A percentile compares a stretch with the other conserved stretches of the same genome.
These are phyloP conservation scores for Myathropa florea DNA, from an alignment of 2,888 invertebrate genomes.

Conservation along the genomic window DNA sequence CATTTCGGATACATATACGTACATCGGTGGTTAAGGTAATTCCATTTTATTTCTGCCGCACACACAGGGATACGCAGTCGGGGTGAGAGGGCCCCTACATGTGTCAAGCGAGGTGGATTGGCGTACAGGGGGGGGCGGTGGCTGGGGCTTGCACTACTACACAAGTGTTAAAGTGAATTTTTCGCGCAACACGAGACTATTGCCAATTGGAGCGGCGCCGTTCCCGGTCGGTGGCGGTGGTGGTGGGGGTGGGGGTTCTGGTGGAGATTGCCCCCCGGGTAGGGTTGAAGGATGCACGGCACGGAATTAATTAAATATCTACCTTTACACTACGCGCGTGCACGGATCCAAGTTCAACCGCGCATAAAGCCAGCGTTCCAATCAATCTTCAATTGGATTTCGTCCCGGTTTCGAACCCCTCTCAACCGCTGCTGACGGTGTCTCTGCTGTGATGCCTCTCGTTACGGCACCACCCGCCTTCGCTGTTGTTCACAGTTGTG, in stretches of 20 bases:
- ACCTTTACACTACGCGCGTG: constrained; percentile 65
- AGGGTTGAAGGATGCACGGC: constrained; percentile 54
- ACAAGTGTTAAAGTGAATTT: constrained; percentile 38
- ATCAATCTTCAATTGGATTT: constrained; percentile 70
- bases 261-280: neutral
- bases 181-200: constrained; percentile 55
- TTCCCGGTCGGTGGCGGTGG: neutral
- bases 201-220: constrained; percentile 55
- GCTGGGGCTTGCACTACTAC: neutral
- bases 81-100: constrained; percentile 14
- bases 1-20: constrained; percentile 32
- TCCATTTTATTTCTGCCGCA: constrained; percentile 53
- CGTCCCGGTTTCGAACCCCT: constrained; percentile 11
- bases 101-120: constrained; percentile 38
- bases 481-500: neutral
- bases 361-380: constrained; percentile 66
- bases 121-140: no score
- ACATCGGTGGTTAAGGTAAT: constrained; percentile 65
- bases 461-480: constrained; percentile 2
- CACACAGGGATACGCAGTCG: neutral
- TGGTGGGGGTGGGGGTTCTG: neutral
- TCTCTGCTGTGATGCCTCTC: neutral
- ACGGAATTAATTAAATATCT: constrained; percentile 70
- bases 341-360: constrained; percentile 65
- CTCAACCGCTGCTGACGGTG: neutral